These are phyloP conservation scores for Loris lydekkerianus DNA, from an alignment of 2,797 vertebrate species.

Conservation along the genomic window DNA sequence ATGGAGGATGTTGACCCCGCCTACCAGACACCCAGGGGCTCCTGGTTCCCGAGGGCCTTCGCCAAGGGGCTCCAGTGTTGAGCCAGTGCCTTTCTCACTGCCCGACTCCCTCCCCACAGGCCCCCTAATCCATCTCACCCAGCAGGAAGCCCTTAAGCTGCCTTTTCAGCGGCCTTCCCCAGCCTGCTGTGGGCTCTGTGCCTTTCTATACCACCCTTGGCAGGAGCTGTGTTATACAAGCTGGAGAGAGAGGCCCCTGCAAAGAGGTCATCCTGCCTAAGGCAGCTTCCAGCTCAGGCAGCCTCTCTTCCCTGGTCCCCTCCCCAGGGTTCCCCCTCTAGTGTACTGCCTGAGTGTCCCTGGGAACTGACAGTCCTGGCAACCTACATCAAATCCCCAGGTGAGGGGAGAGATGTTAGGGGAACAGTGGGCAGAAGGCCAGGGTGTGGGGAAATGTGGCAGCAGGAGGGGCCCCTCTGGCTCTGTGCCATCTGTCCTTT, in stretches of 20 bases:
- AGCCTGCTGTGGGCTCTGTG: conserved; percentile 81
- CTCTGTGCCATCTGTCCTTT: conserved; percentile 55
- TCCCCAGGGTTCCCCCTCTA: rapidly evolving
- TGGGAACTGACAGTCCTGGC: not conserved
- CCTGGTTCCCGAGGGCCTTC: not conserved
- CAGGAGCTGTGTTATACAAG: conserved; percentile 89
- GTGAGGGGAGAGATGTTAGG: not conserved
- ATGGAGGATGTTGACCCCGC: not conserved
- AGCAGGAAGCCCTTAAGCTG: conserved; percentile 90
- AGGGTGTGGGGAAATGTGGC: conserved; percentile 61
- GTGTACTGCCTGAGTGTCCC: not conserved
- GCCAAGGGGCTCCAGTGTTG: conserved; percentile 66
- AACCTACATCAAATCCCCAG: conserved; percentile 35
- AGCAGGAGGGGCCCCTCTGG: conserved; percentile 63
- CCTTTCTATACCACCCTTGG: conserved; percentile 88
- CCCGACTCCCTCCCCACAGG: conserved; percentile 80
- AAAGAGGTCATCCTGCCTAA: conserved; percentile 87
- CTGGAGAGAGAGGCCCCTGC: conserved; percentile 84
- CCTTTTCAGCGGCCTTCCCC: conserved; percentile 88
- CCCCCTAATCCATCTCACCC: conserved; percentile 90
- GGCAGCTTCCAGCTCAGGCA: conserved; percentile 74
- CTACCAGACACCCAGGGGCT: conserved; percentile 56
- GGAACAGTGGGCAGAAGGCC: conserved; percentile 27
- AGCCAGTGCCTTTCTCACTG: conserved; percentile 63
- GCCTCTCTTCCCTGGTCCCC: conserved; percentile 38